Evolutionary conservation across 1,140 invertebrate species (phyloP), one percentile per base, ranked within the genome.

Genomic region (Trigoniulus corallinus): DNA sequence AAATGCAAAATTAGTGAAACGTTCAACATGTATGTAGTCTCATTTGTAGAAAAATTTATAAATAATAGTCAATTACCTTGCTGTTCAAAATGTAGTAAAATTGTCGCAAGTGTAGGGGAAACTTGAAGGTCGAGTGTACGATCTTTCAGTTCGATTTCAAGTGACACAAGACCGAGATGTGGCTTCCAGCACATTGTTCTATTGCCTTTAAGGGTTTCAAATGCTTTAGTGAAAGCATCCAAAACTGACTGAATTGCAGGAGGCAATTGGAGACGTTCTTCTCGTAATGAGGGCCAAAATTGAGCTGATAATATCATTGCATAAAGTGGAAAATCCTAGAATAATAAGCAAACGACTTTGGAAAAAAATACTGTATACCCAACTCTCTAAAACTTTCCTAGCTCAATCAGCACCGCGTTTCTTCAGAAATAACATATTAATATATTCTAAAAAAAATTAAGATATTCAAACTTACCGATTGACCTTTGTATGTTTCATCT

Each of bases 241-340:
- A 97, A 74, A 59, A 87, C 81, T 53, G 80, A 72, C 60, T 85
- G 79, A 27, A 97, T 77, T 58, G 79, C 70, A 23, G 76, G 71
- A 2, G 91, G 91, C 29, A 98, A 63, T 59, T 89, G 81, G 4
- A 98, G 69, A 57, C 82, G 88, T 68, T 96, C 91, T 63, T 94
- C 89, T 63, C 95, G 88, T 54, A 97, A 89, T 20, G 84, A 77
- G 1, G 95, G 94, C 95, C 95, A 99, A 72, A 97, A 98, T 62
- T 98, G 91, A n/a, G 88, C 87, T 0, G 93, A 98, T 10, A 98
- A 68, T 54, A 98, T 91, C 61, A 96, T 78, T 1, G 86, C 81
- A 23, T 79, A 81, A 7, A 83, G 74, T 24, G 77, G 73, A 59
- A 91, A 79, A 39, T 77, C 71, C 42, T 75, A 68, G 15, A 59